Conservation (phyloP, 2,888 invertebrate genomes). For the Polyommatus iphigenia region DNA sequence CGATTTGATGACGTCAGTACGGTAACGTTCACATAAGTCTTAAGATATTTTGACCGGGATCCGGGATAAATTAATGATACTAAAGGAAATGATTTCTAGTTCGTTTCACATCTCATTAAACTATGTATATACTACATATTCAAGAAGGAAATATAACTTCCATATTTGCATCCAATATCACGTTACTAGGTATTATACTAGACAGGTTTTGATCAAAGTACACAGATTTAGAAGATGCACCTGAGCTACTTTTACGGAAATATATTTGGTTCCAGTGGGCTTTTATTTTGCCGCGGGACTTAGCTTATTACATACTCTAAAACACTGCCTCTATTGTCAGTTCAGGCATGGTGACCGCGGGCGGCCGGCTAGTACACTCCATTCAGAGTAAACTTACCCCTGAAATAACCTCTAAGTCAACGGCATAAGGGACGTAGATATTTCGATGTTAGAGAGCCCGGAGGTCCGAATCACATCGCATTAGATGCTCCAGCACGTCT, state of each 20-base stretch:
- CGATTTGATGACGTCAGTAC: not conserved
- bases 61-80: not conserved
- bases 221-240: not conserved
- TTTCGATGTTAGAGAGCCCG: not conserved
- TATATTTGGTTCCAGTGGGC: not conserved
- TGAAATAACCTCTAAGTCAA: not conserved
- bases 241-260: not conserved
- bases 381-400: not conserved
- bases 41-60: not conserved
- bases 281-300: not conserved
- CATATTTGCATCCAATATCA: too few relatives aligned
- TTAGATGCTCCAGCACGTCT: constrained; percentile 40
- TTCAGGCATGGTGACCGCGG: not conserved
- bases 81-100: too few relatives aligned
- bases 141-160: too few relatives aligned
- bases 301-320: not conserved
- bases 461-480: constrained; percentile 38
- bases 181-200: too few relatives aligned
- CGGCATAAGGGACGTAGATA: not conserved
- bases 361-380: not conserved
- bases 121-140: too few relatives aligned
- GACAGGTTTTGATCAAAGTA: not conserved
- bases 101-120: too few relatives aligned
- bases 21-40: not conserved
- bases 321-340: not conserved